Evolutionary conservation across 2,113 vertebrate genomes (phyloP).

Genomic region (Ammodytes marinus): DNA sequence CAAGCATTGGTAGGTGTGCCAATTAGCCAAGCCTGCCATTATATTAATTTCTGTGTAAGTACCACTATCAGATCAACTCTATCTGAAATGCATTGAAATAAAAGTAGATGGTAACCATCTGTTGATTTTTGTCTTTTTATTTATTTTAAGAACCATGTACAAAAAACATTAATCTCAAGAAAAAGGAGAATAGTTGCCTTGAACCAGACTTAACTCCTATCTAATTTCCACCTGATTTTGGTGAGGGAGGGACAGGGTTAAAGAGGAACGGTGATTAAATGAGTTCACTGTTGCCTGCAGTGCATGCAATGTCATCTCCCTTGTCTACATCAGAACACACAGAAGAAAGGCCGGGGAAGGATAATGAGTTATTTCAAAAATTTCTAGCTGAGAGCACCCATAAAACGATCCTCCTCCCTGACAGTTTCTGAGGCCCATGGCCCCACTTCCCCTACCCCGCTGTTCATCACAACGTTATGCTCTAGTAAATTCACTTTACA

Average conservation of each 20-base stretch:
- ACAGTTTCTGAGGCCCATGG: slow-evolving; percentile 43
- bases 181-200: no score
- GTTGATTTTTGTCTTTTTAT: no score
- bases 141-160: no score
- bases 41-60: not conserved
- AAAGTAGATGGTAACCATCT: not conserved
- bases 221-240: not conserved
- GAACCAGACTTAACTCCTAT: no score
- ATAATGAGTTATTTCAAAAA: slow-evolving; percentile 74
- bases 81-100: not conserved
- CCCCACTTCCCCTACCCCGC: slow-evolving; percentile 25
- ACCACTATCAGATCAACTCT: not conserved
- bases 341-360: slow-evolving; percentile 35
- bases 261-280: slow-evolving; percentile 14
- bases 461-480: slow-evolving; percentile 46
- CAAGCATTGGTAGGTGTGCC: not conserved
- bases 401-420: slow-evolving; percentile 61
- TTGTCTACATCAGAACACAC: slow-evolving; percentile 49
- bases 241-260: not conserved
- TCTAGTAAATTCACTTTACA: slow-evolving; percentile 70
- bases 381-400: slow-evolving; percentile 68
- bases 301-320: slow-evolving; percentile 28
- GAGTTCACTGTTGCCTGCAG: slow-evolving; percentile 40
- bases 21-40: not conserved
- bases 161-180: no score